Evolutionary conservation across 2,888 invertebrate species (phyloP), one percentile per base, ranked within the genome.

Genomic region (Volucella inanis): DNA sequence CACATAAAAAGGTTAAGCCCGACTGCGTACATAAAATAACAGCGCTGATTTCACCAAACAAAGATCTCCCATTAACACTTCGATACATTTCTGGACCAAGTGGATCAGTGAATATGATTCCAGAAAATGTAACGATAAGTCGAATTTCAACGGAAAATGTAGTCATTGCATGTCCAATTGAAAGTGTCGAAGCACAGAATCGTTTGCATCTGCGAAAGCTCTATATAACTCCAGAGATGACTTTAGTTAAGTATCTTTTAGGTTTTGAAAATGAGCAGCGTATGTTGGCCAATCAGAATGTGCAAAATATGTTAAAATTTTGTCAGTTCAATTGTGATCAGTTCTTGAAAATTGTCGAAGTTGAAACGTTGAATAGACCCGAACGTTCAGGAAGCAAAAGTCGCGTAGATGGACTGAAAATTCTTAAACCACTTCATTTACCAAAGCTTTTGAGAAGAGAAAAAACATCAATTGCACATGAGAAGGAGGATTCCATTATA

Each of bases 401-500:
- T 43, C 89, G 91, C 92, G 93, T 93, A 0, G 94, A 94, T 77
- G 94, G 94, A 49, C 91, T 94, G 71, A 93, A 94, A 75, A 94
- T 93, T 81, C 92, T 94, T 87, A 94, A 94, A 88, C 92, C 92
- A 0, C 57, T 92, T 50, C 90, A 92, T 83, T 89, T 92, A 31
- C 91, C 92, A 11, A 92, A 91, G 82, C 78, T 92, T 45, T 78
- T 92, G 85, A 87, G 92, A 9, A 91, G 92, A 22, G 92, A 92
- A 84, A 92, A 92, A 72, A 91, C 91, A 47, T 89, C 90, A 39
- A 91, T 92, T 76, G 92, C 92, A 0, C 92, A 94, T 81, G 94
- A 94, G 88, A 94, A 94, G 54, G 94, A 94, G 89, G 94, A 94
- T 59, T 94, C 94, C 0, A 94, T 94, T n/a, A 94, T 94, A 91